Evolutionary conservation across 2,888 invertebrate species (phyloP).

Genomic region (Stegophylla sp.): DNA sequence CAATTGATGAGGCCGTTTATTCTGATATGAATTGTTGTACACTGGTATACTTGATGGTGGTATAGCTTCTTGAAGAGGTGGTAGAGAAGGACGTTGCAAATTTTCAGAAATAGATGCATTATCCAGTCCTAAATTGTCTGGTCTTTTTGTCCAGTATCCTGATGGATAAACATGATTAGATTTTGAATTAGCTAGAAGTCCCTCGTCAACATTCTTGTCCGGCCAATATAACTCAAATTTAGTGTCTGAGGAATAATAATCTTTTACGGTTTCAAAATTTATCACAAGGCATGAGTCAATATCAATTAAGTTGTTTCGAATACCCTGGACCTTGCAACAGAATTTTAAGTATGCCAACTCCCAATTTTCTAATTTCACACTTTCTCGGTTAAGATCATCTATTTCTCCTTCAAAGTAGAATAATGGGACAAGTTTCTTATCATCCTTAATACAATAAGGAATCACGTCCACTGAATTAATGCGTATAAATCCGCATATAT

Average conservation of each 20-base stretch:
- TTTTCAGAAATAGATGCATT: conserved; percentile 46
- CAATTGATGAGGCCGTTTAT: conserved; percentile 44
- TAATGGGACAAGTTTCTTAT: conserved; percentile 86
- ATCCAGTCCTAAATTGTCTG: conserved; percentile 18
- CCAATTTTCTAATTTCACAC: conserved; percentile 88
- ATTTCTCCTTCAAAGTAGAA: conserved; percentile 91
- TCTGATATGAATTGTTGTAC: conserved; percentile 9
- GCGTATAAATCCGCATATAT: conserved; percentile 88
- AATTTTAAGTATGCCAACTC: conserved; percentile 91
- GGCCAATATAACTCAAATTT: conserved; percentile 94
- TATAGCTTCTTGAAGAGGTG: conserved; percentile 57
- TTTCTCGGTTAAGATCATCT: conserved; percentile 86
- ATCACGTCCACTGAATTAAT: conserved; percentile 93
- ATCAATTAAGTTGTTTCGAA: conserved; percentile 87
- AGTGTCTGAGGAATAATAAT: conserved; percentile 88
- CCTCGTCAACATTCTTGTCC: conserved; percentile 79
- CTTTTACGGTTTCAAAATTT: conserved; percentile 86
- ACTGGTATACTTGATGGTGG: neutral
- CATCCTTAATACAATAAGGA: conserved; percentile 85
- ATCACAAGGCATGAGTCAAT: conserved; percentile 91
- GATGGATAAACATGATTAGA: conserved; percentile 17
- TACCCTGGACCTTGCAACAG: conserved; percentile 93
- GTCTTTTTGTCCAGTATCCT: conserved; percentile 16
- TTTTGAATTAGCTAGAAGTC: conserved; percentile 62
- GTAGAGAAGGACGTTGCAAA: neutral